These are phyloP conservation scores for Dromiciops gliroides DNA, from an alignment of 2,113 vertebrate species.

Conservation along the genomic window DNA sequence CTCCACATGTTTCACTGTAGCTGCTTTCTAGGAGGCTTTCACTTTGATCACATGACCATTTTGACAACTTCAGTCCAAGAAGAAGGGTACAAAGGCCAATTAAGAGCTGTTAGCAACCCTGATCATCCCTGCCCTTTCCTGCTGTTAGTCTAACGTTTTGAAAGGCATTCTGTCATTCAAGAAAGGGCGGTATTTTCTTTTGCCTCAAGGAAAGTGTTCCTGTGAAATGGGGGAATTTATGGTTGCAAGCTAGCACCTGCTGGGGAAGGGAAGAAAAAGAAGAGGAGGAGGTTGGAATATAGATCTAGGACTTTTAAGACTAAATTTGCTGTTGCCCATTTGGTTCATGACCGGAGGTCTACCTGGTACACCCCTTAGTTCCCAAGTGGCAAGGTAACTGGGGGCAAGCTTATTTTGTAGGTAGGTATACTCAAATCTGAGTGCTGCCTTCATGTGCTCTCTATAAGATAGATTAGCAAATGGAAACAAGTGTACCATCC, in stretches of 20 bases:
- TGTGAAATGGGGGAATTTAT: background rate
- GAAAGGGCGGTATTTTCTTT: background rate
- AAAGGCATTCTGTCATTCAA: background rate
- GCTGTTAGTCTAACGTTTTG: background rate
- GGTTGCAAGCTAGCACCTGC: background rate
- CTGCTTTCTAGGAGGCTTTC: background rate
- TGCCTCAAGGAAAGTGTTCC: background rate
- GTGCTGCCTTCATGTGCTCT: background rate
- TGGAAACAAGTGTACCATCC: background rate
- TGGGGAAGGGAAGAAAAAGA: background rate
- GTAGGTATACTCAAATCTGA: background rate
- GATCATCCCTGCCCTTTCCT: background rate
- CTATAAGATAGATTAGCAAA: background rate
- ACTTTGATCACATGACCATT: background rate
- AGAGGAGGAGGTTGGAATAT: background rate
- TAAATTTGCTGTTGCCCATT: background rate
- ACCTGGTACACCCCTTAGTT: background rate
- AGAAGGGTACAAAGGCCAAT: background rate
- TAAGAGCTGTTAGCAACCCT: background rate
- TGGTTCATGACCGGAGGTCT: background rate
- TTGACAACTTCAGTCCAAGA: background rate
- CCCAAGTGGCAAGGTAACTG: background rate
- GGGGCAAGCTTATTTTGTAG: background rate
- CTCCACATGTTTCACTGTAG: background rate
- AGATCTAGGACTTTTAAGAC: background rate